phyloP scores from a whole-genome alignment of 2,888 invertebrate species.

The Xestoiulus laeticollis region DNA sequence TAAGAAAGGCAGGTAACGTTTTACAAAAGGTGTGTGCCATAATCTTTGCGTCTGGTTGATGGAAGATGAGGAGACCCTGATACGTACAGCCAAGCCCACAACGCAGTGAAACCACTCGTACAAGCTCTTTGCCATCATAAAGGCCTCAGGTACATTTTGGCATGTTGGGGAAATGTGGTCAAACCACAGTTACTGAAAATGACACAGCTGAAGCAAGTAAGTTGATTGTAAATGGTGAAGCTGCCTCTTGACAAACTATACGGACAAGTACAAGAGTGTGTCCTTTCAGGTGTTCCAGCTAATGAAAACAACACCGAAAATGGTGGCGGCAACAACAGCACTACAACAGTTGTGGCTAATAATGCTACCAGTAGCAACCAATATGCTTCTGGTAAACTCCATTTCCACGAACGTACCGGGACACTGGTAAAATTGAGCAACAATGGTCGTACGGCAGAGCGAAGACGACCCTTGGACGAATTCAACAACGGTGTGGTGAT shows the following conservation, averaged over 20 bases:
- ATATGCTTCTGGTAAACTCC: constrained; percentile 70
- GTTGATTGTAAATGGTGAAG: background rate
- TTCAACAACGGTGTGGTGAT: constrained; percentile 97
- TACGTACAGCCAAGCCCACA: background rate
- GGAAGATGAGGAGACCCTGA: background rate
- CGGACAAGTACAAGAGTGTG: background rate
- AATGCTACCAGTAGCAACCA: background rate
- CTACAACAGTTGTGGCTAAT: background rate
- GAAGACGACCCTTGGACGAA: constrained; percentile 87
- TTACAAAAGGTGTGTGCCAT: background rate
- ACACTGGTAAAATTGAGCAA: constrained; percentile 85
- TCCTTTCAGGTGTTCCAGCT: background rate
- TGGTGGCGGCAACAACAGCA: constrained; percentile 21
- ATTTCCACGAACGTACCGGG: constrained; percentile 89
- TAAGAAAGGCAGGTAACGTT: background rate
- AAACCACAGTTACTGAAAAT: constrained; percentile 6
- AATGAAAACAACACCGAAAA: constrained; percentile 40
- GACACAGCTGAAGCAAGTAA: background rate
- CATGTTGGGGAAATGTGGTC: constrained; percentile 16
- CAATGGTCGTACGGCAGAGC: constrained; percentile 82
- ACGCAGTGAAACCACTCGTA: background rate
- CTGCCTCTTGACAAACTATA: background rate
- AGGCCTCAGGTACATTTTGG: background rate
- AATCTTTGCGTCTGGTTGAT: background rate
- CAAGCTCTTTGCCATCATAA: background rate